Base-by-base conservation (phyloP, 2,113 vertebrate genomes). In the Castor canadensis region DNA sequence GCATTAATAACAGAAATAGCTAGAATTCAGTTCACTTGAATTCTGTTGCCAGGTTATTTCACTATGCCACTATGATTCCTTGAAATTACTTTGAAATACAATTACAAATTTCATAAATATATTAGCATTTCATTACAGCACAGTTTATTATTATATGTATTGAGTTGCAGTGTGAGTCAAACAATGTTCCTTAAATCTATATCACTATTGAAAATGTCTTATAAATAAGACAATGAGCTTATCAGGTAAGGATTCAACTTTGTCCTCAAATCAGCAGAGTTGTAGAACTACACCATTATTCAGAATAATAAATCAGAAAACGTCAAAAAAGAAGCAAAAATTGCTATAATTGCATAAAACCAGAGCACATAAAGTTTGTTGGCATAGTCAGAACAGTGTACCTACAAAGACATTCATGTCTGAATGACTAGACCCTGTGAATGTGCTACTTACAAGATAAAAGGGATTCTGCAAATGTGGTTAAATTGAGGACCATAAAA, bases 21-120 rank as follows among this genome's bases (percentile, higher is more conserved):
- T 80, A 79, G 85, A 69, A 83, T 58, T 80, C 40, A 72, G 2
- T 5, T 56, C 85, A 79, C 75, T 73, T 76, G 40, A 87, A 89
- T 22, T 38, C 49, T 66, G 5, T 5, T 64, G 19, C 5, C 20
- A 58, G 45, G 49, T 64, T 76, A 84, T 89, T 90, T 89, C 45
- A 77, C 54, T 24, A 9, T 87, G 38, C 12, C 71, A 88, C 32
- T 45, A 75, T 72, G 22, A 43, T 79, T 94, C 62, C n/a, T 88
- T 88, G 76, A 95, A 95, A 95, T 90, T 49, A 56, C 49, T 91
- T 92, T 91, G 94, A 96, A 95, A 87, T 60, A 87, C 58, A 95
- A 92, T 81, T 87, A 77, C 43, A 86, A 54, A 67, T 75, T 84
- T 96, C 84, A 95, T 82, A 95, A 96, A 95, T 85, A 90, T 76